Evolutionary conservation across 2,888 invertebrate genomes (phyloP).

Genomic region (Clostera curtula): DNA sequence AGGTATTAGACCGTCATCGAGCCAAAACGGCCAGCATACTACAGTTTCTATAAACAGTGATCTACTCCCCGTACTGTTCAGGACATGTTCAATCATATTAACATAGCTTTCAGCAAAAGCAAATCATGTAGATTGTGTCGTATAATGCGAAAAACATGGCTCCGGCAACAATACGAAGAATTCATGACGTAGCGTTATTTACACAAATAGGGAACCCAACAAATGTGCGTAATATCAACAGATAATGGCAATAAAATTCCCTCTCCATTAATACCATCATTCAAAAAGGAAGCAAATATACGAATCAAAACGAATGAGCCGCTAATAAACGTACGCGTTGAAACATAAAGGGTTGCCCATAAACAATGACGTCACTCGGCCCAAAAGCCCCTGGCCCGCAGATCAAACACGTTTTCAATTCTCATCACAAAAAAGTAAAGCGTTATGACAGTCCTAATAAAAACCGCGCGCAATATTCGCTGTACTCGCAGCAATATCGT

Average conservation of each 20-base stretch:
- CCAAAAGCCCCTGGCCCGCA: constrained; percentile 27
- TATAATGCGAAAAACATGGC: too few relatives aligned
- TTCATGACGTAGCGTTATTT: too few relatives aligned
- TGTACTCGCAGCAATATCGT: constrained; percentile 68
- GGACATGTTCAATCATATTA: too few relatives aligned
- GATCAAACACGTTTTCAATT: constrained; percentile 70
- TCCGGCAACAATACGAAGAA: too few relatives aligned
- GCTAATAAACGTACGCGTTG: constrained; percentile 19
- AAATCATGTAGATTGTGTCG: too few relatives aligned
- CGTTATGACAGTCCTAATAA: constrained; percentile 68
- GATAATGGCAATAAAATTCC: constrained; percentile 5
- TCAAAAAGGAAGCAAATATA: constrained; percentile 8
- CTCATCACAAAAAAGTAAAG: constrained; percentile 66
- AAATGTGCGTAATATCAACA: not conserved
- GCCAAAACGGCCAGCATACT: too few relatives aligned
- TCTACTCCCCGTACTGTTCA: too few relatives aligned
- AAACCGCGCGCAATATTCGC: constrained; percentile 62
- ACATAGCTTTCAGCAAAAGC: too few relatives aligned
- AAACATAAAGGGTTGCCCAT: constrained; percentile 21
- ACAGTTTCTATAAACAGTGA: too few relatives aligned
- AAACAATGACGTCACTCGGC: constrained; percentile 42
- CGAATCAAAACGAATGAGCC: constrained; percentile 17
- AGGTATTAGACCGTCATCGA: too few relatives aligned
- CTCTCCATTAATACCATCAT: constrained; percentile 18
- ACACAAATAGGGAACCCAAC: not conserved